Evolutionary conservation across 1,140 invertebrate genomes (phyloP), one percentile per base, ranked within the genome.

Genomic region (Anastatus disparis): DNA sequence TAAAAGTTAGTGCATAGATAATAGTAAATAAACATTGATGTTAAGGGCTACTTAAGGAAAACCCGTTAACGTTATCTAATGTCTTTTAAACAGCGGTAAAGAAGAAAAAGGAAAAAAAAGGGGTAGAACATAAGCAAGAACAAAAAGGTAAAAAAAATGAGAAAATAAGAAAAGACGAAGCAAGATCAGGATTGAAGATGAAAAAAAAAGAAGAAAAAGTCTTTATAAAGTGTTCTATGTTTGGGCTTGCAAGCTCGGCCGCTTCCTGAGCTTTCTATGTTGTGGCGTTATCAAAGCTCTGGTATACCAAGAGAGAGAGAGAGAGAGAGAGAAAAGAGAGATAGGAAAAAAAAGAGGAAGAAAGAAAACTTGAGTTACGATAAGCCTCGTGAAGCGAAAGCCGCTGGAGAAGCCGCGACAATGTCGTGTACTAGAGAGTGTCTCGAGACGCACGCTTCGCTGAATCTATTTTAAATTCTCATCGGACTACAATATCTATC

Each of bases 391-490:
- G 58, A 40, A 15, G 35, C 35, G 1, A 22, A 22, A n/a, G 9
- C 27, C 13, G 3, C 24, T n/a, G n/a, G n/a, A n/a, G n/a, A n/a
- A n/a, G n/a, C n/a, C n/a, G n/a, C n/a, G n/a, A n/a, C n/a, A n/a
- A n/a, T n/a, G n/a, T n/a, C n/a, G n/a, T n/a, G n/a, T n/a, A n/a
- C n/a, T n/a, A n/a, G n/a, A n/a, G n/a, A n/a, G 42, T 15, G 6
- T 9, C 15, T n/a, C 15, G 7, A 44, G 42, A 15, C 20, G 3
- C 20, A 15, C 20, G 46, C 20, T 20, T 4, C 58, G 22, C 2
- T n/a, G 58, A 42, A 27, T 27, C 40, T 13, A 61, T 61, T 44
- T 58, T 58, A 56, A 38, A 56, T 56, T 38, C 20, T 31, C 52
- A 0, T n/a, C n/a, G n/a, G n/a, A n/a, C n/a, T n/a, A n/a, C n/a